Conservation (phyloP, 2,113 vertebrate genomes). For the Campylomormyrus tamandua region DNA sequence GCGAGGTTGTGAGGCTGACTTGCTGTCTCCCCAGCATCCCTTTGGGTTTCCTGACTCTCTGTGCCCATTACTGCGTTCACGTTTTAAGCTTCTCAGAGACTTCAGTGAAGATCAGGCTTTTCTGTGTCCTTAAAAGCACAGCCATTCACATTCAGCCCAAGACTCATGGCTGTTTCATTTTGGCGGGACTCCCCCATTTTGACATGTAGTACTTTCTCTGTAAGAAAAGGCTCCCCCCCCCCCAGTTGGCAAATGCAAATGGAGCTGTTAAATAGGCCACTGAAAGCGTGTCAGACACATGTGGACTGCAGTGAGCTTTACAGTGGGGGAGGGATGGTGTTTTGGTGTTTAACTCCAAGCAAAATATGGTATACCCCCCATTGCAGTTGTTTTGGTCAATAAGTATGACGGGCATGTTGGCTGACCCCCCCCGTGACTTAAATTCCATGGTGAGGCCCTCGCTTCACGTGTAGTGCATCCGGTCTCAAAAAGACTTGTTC, state of each 20-base stretch:
- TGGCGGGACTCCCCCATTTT: background rate
- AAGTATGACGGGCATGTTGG: background rate
- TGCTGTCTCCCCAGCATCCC: background rate
- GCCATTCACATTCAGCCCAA: background rate
- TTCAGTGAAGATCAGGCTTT: background rate
- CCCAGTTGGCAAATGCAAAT: background rate
- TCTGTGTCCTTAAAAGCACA: background rate
- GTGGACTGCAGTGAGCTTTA: background rate
- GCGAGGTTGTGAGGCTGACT: background rate
- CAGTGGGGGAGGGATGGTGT: background rate
- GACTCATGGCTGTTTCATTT: background rate
- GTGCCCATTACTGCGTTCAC: background rate
- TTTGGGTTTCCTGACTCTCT: background rate
- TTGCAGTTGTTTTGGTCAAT: background rate
- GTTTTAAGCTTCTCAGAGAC: background rate
- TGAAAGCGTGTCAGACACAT: background rate
- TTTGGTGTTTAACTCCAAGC: background rate
- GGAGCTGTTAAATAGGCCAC: slow-evolving; percentile 10
- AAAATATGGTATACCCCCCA: background rate
- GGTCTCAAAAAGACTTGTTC: background rate
- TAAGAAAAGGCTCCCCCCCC: no score
- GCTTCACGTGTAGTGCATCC: background rate
- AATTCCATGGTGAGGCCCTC: background rate
- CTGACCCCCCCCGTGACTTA: background rate
- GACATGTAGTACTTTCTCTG: background rate